Evolutionary conservation across 1,140 invertebrate genomes (phyloP), one percentile per base, ranked within the genome.

Genomic region (Trichonephila inaurata): DNA sequence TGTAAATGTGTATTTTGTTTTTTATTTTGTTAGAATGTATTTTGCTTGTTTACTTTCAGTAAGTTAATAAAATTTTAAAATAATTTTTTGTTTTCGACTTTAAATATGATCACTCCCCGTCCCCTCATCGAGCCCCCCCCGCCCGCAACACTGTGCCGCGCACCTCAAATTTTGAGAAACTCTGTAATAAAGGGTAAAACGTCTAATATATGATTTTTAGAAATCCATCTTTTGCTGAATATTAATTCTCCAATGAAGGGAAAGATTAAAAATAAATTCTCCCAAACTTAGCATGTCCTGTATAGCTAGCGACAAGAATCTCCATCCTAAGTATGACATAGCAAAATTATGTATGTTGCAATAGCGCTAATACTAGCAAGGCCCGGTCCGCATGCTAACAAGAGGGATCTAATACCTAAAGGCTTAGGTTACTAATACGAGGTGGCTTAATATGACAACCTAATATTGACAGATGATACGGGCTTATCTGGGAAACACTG

Each of bases 391-490:
- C 81, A 83, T 66, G 90, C 60, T 91, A 62, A 91, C 62, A 83
- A 51, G 58, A 60, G 24, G 33, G 24, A 18, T 82, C 60, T 83
- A 91, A 91, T 91, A 91, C 81, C 60, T 21, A 83, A 62, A 83
- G 77, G 77, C 81, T 91, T 91, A 91, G 18, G 44, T 44, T 51
- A 18, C 72, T 83, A 91, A 83, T 91, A 83, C 77, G 51, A 83
- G 72, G 69, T 0, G 28, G 90, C 81, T 91, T 91, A 91, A 83
- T 91, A 83, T 66, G 81, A 91, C 90, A 82, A 61, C 72, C 58
- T 64, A 82, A 91, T 91, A 83, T 91, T 91, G 90, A 91, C 90
- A 91, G 81, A 91, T 91, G 90, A 91, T 91, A 64, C 28, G 21
- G 69, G 60, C 81, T 83, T 91, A 91, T n/a, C 28, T 16, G 51